These are phyloP conservation scores for Buceros bicornis DNA, from an alignment of 2,797 vertebrate species.

Conservation along the genomic window DNA sequence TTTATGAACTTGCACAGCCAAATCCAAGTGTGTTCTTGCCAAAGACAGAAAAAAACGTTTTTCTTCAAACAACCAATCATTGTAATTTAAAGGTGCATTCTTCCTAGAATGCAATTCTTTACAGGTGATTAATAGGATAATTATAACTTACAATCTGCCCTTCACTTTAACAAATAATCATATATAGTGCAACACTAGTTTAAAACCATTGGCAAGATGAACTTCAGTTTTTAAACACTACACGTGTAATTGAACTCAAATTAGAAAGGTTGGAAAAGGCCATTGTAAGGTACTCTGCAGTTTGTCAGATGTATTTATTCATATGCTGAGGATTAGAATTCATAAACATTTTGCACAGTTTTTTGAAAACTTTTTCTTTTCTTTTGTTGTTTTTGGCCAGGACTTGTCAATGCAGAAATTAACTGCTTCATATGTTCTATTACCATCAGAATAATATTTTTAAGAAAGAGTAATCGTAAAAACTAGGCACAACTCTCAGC, in stretches of 20 bases:
- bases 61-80: constrained; percentile 59
- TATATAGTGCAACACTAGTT: constrained; percentile 38
- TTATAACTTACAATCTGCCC: constrained; percentile 80
- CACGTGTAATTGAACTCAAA: constrained; percentile 82
- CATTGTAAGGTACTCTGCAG: constrained; percentile 81
- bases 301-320: constrained; percentile 88
- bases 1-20: constrained; percentile 12
- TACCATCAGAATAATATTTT: constrained; percentile 69
- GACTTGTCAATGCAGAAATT: constrained; percentile 70
- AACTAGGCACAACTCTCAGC: constrained; percentile 37
- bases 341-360: constrained; percentile 83
- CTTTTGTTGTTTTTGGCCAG: constrained; percentile 83
- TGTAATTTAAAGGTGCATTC: constrained; percentile 71
- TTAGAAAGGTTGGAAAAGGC: constrained; percentile 82
- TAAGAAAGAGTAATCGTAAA: constrained; percentile 37
- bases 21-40: neutral
- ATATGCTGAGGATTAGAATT: constrained; percentile 87
- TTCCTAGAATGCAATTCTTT: constrained; percentile 62
- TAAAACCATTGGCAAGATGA: constrained; percentile 66
- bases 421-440: constrained; percentile 58
- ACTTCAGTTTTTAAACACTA: constrained; percentile 71
- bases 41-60: neutral
- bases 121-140: constrained; percentile 83
- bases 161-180: constrained; percentile 75
- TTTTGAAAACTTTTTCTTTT: constrained; percentile 78